These are phyloP conservation scores for Endomychus coccineus DNA, from an alignment of 2,888 invertebrate species.

Conservation along the genomic window DNA sequence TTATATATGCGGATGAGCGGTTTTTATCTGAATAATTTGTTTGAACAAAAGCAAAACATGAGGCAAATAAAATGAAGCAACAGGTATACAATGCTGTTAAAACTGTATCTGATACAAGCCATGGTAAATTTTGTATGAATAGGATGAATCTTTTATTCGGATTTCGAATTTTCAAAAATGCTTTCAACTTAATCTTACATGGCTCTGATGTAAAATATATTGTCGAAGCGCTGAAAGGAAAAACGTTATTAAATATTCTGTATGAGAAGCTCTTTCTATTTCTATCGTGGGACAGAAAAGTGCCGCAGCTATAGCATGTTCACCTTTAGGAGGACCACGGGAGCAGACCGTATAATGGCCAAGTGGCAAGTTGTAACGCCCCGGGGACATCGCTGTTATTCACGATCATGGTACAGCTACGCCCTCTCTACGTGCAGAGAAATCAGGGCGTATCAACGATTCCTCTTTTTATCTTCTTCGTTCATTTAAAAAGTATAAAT, in stretches of 20 bases:
- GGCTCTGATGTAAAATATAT: no score
- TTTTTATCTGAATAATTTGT: no score
- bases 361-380: constrained; percentile 15
- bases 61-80: no score
- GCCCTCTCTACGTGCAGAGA: constrained; percentile 11
- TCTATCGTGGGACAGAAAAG: not conserved
- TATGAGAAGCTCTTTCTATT: not conserved
- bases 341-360: constrained; percentile 12
- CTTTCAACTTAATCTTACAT: no score
- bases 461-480: constrained; percentile 6
- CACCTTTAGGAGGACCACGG: constrained; percentile 12
- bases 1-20: no score
- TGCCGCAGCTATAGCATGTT: constrained; percentile 9
- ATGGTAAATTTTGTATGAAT: no score
- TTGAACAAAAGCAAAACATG: no score
- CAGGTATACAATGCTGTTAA: no score
- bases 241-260: not conserved
- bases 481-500: no score
- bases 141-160: no score
- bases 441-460: constrained; percentile 9
- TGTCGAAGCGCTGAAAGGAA: constrained; percentile 14
- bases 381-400: constrained; percentile 14
- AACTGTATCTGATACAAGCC: no score
- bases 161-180: no score
- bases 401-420: constrained; percentile 11